Conservation (phyloP, 2,888 invertebrate genomes). For the Plebejus melissa region DNA sequence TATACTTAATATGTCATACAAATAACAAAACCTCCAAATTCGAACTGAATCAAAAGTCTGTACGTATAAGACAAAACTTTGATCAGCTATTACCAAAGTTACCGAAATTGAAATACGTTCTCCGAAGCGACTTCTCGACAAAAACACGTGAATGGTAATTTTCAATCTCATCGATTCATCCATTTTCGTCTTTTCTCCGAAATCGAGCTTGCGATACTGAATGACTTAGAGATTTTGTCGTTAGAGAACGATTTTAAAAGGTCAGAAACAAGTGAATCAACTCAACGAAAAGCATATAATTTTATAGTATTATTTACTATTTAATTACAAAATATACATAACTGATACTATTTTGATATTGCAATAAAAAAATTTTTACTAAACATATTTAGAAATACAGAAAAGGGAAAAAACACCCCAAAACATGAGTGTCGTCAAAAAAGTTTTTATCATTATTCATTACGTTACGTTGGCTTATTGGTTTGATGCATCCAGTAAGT, state of each 20-base stretch:
- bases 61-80: slow-evolving; percentile 16
- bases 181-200: neutral
- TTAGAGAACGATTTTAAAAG: neutral
- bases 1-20: neutral
- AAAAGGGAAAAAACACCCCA: no score
- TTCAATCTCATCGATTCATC: slow-evolving; percentile 14
- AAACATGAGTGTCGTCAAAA: no score
- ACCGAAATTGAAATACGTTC: slow-evolving; percentile 21
- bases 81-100: slow-evolving; percentile 23
- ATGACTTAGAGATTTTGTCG: neutral
- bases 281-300: no score
- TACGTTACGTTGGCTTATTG: neutral
- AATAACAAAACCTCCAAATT: neutral
- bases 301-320: no score
- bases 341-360: no score
- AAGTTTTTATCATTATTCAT: no score
- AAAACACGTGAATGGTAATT: slow-evolving; percentile 24
- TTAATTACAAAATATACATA: no score
- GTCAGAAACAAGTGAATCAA: neutral
- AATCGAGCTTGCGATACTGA: neutral
- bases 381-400: no score
- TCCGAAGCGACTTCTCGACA: neutral
- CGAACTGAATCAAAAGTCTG: neutral
- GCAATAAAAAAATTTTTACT: no score
- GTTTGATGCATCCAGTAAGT: neutral